Percentiles rank a stretch among this genome's conserved stretches.
Conservation (phyloP, 2,888 invertebrate species). For the Xylota segnis region DNA sequence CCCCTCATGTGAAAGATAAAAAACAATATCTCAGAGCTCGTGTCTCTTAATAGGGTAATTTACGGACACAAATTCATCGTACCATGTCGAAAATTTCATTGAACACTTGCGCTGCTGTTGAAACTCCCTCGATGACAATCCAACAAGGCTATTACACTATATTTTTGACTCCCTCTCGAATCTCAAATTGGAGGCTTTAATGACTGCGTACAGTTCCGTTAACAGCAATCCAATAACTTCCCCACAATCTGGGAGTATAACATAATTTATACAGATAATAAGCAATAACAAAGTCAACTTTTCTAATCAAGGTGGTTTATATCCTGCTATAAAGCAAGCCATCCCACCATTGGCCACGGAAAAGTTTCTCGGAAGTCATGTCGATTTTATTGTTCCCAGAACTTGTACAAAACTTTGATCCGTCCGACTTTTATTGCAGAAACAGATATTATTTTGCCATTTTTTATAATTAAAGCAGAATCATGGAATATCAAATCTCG, state of each 20-base stretch:
- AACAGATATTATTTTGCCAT: constrained; percentile 27
- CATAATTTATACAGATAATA: constrained; percentile 71
- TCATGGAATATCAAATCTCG: constrained; percentile 25
- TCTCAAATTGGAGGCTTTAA: constrained; percentile 19
- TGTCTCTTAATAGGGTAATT: constrained; percentile 5
- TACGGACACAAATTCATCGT: not conserved
- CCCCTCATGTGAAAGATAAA: not conserved
- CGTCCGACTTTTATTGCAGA: constrained; percentile 50
- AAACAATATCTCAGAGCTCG: not conserved
- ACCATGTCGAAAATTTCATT: constrained; percentile 1
- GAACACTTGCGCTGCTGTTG: constrained; percentile 8
- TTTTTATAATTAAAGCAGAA: constrained; percentile 33
- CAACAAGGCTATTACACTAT: not conserved
- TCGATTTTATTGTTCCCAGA: constrained; percentile 56
- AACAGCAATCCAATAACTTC: constrained; percentile 56
- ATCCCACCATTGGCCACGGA: constrained; percentile 20
- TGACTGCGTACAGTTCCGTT: constrained; percentile 50
- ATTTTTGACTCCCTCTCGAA: constrained; percentile 4
- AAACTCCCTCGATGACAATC: not conserved
- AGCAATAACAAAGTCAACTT: constrained; percentile 70
- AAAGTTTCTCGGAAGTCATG: constrained; percentile 53
- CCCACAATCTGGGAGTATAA: constrained; percentile 47
- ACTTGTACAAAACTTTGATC: constrained; percentile 65
- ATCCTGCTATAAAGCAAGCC: constrained; percentile 43
- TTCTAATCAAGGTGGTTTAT: constrained; percentile 72